Evolutionary conservation across 2,888 invertebrate species (phyloP), one percentile per base, ranked within the genome.

Genomic region (Agriopis aurantiaria): DNA sequence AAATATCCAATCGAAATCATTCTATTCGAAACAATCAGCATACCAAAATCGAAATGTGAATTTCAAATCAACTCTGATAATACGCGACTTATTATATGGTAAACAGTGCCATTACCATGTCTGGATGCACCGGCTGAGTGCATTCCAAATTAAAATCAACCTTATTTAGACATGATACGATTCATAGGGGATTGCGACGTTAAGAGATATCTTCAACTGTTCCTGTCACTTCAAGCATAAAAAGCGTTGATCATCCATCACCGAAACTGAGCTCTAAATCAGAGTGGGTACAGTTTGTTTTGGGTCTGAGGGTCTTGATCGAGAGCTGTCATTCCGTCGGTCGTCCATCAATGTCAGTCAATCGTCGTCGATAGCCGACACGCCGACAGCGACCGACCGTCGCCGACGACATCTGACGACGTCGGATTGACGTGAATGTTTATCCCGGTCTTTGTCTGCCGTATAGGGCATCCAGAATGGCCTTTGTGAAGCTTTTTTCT

Each of bases 91-190:
- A 92, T 92, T 92, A 92, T 92, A 93, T 93, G 93, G 89, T 90
- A 93, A 93, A 86, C 89, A 89, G 90, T 80, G 83, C 84, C 88
- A 91, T 93, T 93, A 92, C 89, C 92, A 93, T 93, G 91, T 92
- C 91, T 86, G 80, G 83, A 81, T 83, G 82, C 85, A 82, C 84
- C 84, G 82, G 79, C 85, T 71, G 69, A 63, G 23, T 45, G 10
- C 33, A 41, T 11, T 49, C n/a, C 63, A 5, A 65, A 65, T 52
- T 63, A 43, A 68, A 70, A 60, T 55, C 52, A 48, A 72, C 74
- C 72, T 68, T 78, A 69, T 17, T 55, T 48, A 65, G 10, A 48
- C 17, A 48, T 49, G 17, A 61, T 71, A 74, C 58, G 71, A 59
- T 68, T 68, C 68, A 72, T 60, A 65, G 69, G 43, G 6, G 65